A percentile compares a stretch with the other conserved stretches of the same genome.
These are phyloP conservation scores for Lagenorhynchus albirostris DNA, from an alignment of 2,113 vertebrate species.

Conservation along the genomic window DNA sequence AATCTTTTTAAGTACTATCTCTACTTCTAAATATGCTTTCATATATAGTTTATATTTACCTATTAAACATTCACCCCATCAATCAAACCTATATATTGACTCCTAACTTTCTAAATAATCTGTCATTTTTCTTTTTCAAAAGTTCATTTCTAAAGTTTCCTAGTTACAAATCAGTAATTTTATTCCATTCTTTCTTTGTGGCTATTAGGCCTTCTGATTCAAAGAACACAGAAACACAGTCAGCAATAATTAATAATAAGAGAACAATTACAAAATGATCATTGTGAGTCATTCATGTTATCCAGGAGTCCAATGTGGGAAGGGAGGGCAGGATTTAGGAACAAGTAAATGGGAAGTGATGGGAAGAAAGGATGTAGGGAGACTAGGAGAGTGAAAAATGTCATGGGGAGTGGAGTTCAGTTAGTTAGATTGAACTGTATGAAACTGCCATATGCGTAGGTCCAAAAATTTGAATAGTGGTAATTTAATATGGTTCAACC, in stretches of 20 bases:
- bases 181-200: not conserved
- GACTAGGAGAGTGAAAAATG: not conserved
- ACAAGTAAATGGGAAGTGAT: not conserved
- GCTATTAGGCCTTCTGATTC: not conserved
- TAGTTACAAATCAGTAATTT: not conserved
- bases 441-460: not conserved
- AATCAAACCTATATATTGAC: not conserved
- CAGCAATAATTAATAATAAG: slow-evolving; percentile 8
- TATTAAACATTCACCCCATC: not conserved
- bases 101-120: slow-evolving; percentile 13
- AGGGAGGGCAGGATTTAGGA: not conserved
- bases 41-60: not conserved
- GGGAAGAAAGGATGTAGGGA: not conserved
- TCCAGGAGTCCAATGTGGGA: not conserved
- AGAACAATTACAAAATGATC: not conserved
- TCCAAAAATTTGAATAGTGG: not conserved
- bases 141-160: slow-evolving; percentile 42
- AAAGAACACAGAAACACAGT: not conserved
- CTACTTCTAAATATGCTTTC: not conserved
- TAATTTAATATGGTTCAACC: not conserved
- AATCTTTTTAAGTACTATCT: not conserved
- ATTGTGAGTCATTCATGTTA: not conserved
- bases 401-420: not conserved
- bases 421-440: not conserved
- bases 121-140: not conserved